Conservation (phyloP, 2,888 invertebrate genomes). For the Vanessa cardui region DNA sequence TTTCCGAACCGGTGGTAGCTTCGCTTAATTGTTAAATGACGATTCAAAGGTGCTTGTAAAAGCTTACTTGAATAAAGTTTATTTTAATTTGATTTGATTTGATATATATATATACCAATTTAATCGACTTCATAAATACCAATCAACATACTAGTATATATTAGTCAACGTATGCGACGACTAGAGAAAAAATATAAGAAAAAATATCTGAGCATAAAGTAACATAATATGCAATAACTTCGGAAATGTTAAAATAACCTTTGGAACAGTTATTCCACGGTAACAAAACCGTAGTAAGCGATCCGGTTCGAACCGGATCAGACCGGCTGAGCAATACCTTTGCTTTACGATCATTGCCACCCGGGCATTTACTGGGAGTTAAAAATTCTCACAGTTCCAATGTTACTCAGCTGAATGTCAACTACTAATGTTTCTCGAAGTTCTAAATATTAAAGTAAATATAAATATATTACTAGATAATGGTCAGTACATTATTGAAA, state of each 20-base stretch:
- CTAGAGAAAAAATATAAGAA: too few species aligned
- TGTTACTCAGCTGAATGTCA: conserved; percentile 42
- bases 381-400: conserved; percentile 63
- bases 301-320: conserved; percentile 53
- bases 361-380: conserved; percentile 61
- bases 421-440: conserved; percentile 38
- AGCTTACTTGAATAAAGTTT: too few species aligned
- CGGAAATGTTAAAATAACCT: conserved; percentile 4
- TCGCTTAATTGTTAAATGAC: too few species aligned
- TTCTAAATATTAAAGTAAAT: neutral
- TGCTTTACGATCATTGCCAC: conserved; percentile 69
- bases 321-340: conserved; percentile 54
- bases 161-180: too few species aligned
- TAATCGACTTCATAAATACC: too few species aligned
- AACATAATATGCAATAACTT: neutral
- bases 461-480: neutral
- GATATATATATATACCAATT: too few species aligned
- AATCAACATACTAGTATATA: too few species aligned
- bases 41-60: too few species aligned
- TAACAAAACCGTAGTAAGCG: conserved; percentile 39
- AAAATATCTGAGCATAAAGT: too few species aligned
- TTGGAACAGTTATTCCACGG: conserved; percentile 5
- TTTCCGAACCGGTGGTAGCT: too few species aligned
- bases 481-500: too few species aligned
- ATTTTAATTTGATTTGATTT: too few species aligned